phyloP scores from a whole-genome alignment of 1,140 invertebrate species.

The Neomicropteryx cornuta region DNA sequence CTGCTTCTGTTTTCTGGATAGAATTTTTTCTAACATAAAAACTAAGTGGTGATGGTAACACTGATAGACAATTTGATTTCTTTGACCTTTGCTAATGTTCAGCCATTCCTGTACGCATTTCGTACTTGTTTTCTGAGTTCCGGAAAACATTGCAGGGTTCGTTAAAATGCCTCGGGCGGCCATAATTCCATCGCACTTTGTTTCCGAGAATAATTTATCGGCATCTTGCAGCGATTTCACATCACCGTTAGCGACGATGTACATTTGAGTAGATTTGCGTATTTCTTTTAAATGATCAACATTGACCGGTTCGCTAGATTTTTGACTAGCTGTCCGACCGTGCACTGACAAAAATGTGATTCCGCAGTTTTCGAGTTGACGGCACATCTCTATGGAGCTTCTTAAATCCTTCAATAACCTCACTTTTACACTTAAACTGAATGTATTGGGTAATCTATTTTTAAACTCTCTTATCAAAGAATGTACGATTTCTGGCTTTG shows the following conservation, averaged over 20 bases:
- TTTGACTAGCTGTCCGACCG: slow-evolving; percentile 74
- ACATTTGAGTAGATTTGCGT: slow-evolving; percentile 60
- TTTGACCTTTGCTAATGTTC: slow-evolving; percentile 46
- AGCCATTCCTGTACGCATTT: slow-evolving; percentile 82
- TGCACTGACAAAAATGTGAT: slow-evolving; percentile 84
- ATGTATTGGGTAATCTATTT: slow-evolving; percentile 58
- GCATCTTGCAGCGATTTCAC: slow-evolving; percentile 64
- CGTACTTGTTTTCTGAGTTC: slow-evolving; percentile 53
- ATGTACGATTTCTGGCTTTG: slow-evolving; percentile 71
- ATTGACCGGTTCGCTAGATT: slow-evolving; percentile 68
- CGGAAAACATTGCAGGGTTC: slow-evolving; percentile 84
- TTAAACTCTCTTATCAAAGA: slow-evolving; percentile 70
- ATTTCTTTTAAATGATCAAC: slow-evolving; percentile 59
- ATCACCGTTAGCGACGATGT: slow-evolving; percentile 88
- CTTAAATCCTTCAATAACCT: slow-evolving; percentile 49
- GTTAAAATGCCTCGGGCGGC: slow-evolving; percentile 76
- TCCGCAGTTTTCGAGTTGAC: slow-evolving; percentile 71
- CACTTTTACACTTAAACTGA: slow-evolving; percentile 89
- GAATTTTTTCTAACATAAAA: slow-evolving; percentile 81
- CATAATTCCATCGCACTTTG: slow-evolving; percentile 79
- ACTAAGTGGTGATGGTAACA: slow-evolving; percentile 89
- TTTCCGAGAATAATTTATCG: slow-evolving; percentile 46
- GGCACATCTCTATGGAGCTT: slow-evolving; percentile 47
- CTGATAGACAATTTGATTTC: slow-evolving; percentile 54
- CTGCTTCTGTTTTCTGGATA: slow-evolving; percentile 55